Conservation (phyloP, 2,888 invertebrate species). For the Lasioglossum calceatum region DNA sequence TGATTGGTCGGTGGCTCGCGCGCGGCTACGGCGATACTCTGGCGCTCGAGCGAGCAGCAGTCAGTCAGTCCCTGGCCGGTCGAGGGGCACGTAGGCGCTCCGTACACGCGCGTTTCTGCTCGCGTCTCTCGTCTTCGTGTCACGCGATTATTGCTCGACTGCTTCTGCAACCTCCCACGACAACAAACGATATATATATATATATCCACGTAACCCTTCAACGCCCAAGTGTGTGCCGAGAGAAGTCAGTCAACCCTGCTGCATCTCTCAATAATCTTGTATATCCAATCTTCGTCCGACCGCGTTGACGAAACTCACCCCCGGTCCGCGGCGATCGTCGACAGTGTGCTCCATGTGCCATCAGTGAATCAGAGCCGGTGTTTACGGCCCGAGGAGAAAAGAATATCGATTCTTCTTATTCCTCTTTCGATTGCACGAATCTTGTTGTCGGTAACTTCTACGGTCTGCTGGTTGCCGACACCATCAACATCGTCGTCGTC, state of each 20-base stretch:
- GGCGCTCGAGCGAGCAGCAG: slow-evolving; percentile 73
- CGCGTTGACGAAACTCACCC: neutral
- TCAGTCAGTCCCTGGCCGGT: slow-evolving; percentile 82
- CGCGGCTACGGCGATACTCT: slow-evolving; percentile 79
- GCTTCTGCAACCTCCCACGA: neutral
- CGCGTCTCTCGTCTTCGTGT: slow-evolving; percentile 55
- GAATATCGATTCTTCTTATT: neutral
- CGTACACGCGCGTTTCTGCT: slow-evolving; percentile 11
- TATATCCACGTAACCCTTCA: neutral
- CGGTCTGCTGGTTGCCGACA: neutral
- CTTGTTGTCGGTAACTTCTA: neutral
- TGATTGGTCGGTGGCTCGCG: slow-evolving; percentile 83
- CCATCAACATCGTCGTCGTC: neutral
- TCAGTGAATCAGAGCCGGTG: slow-evolving; percentile 34
- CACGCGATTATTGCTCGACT: slow-evolving; percentile 61
- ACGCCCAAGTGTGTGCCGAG: slow-evolving; percentile 40
- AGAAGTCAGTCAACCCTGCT: slow-evolving; percentile 1
- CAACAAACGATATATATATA: neutral
- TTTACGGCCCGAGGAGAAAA: neutral
- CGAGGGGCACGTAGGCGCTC: slow-evolving; percentile 66
- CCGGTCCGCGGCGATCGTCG: slow-evolving; percentile 2
- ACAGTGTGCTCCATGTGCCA: slow-evolving; percentile 32
- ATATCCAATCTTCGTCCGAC: neutral
- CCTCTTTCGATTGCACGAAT: neutral
- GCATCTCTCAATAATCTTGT: neutral